A percentile compares a stretch with the other conserved stretches of the same genome.
Conservation (phyloP, 2,113 vertebrate species). For the Poeciliopsis retropinna region DNA sequence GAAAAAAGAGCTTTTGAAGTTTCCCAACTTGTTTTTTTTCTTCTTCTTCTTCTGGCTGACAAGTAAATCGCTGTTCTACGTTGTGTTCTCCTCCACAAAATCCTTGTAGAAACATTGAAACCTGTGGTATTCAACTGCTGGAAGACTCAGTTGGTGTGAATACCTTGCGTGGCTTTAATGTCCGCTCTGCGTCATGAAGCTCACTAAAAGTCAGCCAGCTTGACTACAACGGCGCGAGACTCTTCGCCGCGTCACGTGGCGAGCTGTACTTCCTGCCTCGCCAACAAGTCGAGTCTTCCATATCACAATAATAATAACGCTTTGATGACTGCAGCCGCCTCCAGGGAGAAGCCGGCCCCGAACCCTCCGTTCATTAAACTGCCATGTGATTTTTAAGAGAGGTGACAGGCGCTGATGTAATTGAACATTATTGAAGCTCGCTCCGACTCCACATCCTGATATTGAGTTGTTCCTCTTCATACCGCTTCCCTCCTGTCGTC, state of each 20-base stretch:
- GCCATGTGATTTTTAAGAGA: conserved; percentile 8
- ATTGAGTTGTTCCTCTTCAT: conserved; percentile 11
- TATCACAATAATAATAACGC: not conserved
- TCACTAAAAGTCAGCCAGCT: not conserved
- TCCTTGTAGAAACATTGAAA: too few relatives aligned
- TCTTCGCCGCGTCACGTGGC: not conserved
- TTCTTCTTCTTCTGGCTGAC: too few relatives aligned
- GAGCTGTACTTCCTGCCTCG: not conserved
- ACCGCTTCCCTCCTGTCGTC: conserved; percentile 18
- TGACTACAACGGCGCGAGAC: not conserved
- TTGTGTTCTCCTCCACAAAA: too few relatives aligned
- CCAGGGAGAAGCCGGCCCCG: not conserved
- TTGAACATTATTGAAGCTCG: conserved; percentile 13
- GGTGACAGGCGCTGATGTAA: conserved; percentile 17
- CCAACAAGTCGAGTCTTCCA: not conserved
- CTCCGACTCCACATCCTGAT: conserved; percentile 7
- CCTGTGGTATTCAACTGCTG: not conserved
- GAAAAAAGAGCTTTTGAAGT: too few relatives aligned
- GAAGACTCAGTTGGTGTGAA: not conserved
- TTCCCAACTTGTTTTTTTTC: too few relatives aligned
- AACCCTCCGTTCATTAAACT: conserved; percentile 11
- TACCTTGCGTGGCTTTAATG: not conserved
- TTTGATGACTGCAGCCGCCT: conserved; percentile 15
- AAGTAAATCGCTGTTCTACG: too few relatives aligned
- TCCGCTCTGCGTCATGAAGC: not conserved